Evolutionary conservation across 2,888 invertebrate species (phyloP).

Genomic region (Oscheius onirici): DNA sequence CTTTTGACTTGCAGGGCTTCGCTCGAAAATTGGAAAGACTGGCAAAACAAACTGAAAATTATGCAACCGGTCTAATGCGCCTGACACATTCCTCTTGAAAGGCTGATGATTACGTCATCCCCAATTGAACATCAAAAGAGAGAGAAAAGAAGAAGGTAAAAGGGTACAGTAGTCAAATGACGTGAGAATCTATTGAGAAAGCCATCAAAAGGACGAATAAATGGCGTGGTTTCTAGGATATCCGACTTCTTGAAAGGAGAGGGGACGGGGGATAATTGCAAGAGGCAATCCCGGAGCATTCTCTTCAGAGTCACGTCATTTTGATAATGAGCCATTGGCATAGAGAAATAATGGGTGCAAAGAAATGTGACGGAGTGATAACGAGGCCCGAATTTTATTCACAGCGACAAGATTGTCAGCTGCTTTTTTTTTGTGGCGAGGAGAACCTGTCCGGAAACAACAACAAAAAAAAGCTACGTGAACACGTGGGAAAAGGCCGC

Average conservation of each 20-base stretch:
- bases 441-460: neutral
- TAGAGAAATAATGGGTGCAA: neutral
- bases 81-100: too few species aligned
- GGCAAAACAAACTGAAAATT: too few species aligned
- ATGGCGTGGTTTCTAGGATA: constrained; percentile 16
- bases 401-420: too few species aligned
- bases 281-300: neutral
- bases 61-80: too few species aligned
- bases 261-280: constrained; percentile 12
- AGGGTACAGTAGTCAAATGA: neutral
- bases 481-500: constrained; percentile 27
- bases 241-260: neutral
- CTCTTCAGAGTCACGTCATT: constrained; percentile 1
- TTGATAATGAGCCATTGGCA: neutral
- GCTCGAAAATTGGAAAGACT: too few species aligned
- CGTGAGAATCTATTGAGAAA: neutral
- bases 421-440: neutral
- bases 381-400: too few species aligned
- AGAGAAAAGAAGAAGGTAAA: neutral
- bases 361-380: neutral
- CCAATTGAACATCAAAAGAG: neutral
- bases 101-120: neutral
- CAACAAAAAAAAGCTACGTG: constrained; percentile 25
- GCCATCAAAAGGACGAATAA: neutral
- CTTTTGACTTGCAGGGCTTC: too few species aligned